These are phyloP conservation scores for Echinops telfairi DNA, from an alignment of 2,113 vertebrate species.

Conservation along the genomic window DNA sequence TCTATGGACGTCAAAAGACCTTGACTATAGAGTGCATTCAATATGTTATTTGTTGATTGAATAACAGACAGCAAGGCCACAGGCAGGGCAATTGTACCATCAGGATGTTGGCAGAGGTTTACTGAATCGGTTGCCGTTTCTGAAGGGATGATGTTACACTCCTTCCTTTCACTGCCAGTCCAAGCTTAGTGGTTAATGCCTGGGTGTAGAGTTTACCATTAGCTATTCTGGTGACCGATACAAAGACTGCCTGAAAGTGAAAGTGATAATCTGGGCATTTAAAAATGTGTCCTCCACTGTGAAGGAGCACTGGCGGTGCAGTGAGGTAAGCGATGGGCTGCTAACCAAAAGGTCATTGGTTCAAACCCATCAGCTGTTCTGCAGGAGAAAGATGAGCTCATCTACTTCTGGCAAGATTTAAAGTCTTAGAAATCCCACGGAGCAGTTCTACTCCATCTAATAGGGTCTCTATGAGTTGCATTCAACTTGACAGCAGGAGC, in stretches of 20 bases:
- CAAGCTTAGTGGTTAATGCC: neutral
- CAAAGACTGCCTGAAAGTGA: slow-evolving; percentile 25
- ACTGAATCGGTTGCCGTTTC: slow-evolving; percentile 19
- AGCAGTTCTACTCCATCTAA: too few relatives aligned
- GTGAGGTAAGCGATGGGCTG: too few relatives aligned
- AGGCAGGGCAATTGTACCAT: neutral
- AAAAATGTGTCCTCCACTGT: neutral
- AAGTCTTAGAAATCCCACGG: too few relatives aligned
- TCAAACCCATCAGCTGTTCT: too few relatives aligned
- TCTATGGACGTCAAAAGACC: neutral
- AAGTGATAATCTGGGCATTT: neutral
- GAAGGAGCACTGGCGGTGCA: too few relatives aligned
- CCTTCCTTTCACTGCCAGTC: neutral
- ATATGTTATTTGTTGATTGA: neutral
- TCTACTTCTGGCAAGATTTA: too few relatives aligned
- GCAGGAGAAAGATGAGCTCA: too few relatives aligned
- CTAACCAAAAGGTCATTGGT: too few relatives aligned
- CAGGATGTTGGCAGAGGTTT: neutral
- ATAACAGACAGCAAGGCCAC: slow-evolving; percentile 1
- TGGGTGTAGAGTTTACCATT: neutral
- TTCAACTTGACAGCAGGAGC: too few relatives aligned
- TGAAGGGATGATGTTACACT: slow-evolving; percentile 10
- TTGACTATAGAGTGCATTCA: slow-evolving; percentile 15
- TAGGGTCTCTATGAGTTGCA: too few relatives aligned
- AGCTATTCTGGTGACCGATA: neutral